Base-by-base conservation (phyloP, 2,888 invertebrate species). In the Aspidiotus destructor region DNA sequence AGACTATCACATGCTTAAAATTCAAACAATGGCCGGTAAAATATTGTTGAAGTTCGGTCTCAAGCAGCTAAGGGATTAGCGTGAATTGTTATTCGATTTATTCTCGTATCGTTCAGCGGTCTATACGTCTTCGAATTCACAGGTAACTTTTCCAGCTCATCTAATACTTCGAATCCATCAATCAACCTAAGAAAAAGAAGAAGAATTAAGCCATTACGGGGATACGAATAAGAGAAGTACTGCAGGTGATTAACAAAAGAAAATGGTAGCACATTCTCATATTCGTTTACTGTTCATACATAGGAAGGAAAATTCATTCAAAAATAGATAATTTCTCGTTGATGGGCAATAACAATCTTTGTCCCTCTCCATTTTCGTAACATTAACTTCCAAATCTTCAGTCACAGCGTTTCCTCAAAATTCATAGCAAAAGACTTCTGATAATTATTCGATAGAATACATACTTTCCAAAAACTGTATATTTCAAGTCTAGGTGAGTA, bases 401-500 rank as follows among this genome's bases (percentile, higher is more conserved):
- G 7, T 57, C 28, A 11, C 57, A 57, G 5, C 2, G 57, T 17
- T 52, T 13, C 3, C 15, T 52, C 15, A 52, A 13, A 1, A 41
- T 15, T 15, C 1, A 40, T n/a, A 7, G 28, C n/a, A 53, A 48
- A 41, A 28, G 7, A 61, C 1, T 11, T 10, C 55, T 11, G 16
- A 41, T 48, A 63, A 28, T 15, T 17, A n/a, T 62, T 10, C 44
- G 11, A 52, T 41, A 11, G 48, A 64, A 44, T 28, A 77, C 80
- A 79, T 81, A 95, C 95, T 88, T 94, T 77, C 92, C 99, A 84
- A 99, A 96, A 53, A 96, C 77, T 7, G 98, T 98, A 77, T 99
- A 98, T 77, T 99, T 99, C 70, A 97, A 81, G 79, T 99, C 98
- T 69, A 99, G 82, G 80, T 95, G 93, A 57, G 93, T 90, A 76